phyloP scores from a whole-genome alignment of 2,888 invertebrate genomes.

The Amblyjoppa fuscipennis region DNA sequence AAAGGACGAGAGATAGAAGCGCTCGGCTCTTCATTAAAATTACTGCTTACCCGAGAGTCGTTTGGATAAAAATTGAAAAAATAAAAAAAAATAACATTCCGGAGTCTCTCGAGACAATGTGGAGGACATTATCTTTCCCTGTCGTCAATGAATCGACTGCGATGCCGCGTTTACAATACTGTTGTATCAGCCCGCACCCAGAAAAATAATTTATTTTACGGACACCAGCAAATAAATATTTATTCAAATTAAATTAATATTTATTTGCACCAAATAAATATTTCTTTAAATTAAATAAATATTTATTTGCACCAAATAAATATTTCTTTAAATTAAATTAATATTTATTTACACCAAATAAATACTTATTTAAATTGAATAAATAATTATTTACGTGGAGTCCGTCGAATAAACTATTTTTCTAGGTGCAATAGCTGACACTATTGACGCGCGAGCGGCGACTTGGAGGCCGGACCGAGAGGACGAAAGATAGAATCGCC shows the following conservation, averaged over 20 bases:
- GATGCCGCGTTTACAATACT: slow-evolving; percentile 9
- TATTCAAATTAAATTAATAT: no score
- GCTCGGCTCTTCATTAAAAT: slow-evolving; percentile 16
- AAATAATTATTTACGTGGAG: no score
- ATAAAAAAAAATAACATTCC: slow-evolving; percentile 39
- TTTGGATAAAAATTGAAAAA: slow-evolving; percentile 28
- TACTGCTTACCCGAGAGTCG: slow-evolving; percentile 15
- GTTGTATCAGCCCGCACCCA: no score
- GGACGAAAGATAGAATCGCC: slow-evolving; percentile 17
- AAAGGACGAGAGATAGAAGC: slow-evolving; percentile 23
- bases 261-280: no score
- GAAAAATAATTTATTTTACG: no score
- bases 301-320: no score
- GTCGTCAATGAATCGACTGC: slow-evolving; percentile 52
- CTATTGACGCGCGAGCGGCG: not conserved
- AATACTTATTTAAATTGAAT: no score
- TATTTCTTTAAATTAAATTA: no score
- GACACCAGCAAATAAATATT: no score
- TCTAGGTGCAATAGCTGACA: not conserved
- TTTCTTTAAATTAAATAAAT: no score
- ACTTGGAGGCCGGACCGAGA: not conserved
- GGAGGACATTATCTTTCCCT: slow-evolving; percentile 20
- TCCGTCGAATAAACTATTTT: no score
- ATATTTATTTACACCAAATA: no score
- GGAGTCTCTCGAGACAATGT: slow-evolving; percentile 13